Conservation (phyloP, 2,113 vertebrate genomes). For the Trogon melanurus region DNA sequence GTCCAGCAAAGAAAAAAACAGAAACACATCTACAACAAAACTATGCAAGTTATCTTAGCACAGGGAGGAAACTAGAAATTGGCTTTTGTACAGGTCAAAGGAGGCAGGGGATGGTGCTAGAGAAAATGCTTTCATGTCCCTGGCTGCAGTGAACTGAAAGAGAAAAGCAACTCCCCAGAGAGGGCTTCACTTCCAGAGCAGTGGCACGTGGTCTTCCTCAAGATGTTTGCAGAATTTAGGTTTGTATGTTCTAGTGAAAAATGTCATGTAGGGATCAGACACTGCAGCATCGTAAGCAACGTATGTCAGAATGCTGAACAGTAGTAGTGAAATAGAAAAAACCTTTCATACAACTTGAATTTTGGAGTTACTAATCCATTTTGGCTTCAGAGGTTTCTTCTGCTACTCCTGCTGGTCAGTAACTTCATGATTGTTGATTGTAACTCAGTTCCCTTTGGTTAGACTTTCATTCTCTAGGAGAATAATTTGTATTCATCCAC, state of each 20-base stretch:
- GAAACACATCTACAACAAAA: background rate
- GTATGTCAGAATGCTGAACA: background rate
- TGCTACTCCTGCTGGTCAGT: background rate
- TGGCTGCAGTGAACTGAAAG: background rate
- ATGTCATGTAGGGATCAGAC: background rate
- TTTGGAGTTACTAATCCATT: background rate
- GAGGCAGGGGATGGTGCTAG: background rate
- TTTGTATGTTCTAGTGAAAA: background rate
- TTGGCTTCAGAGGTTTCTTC: background rate
- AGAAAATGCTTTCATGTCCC: background rate
- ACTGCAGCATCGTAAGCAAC: background rate
- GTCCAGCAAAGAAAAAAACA: background rate
- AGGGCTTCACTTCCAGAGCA: background rate
- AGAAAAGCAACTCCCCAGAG: background rate
- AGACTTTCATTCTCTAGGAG: background rate
- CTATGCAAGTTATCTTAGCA: constrained; percentile 7
- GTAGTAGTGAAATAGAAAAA: background rate
- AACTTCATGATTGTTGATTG: background rate
- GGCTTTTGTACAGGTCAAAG: background rate
- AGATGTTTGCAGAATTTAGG: background rate
- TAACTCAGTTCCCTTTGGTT: background rate
- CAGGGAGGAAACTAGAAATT: background rate
- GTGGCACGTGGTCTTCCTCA: background rate
- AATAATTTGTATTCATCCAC: background rate
- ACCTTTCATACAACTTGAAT: background rate